These are phyloP conservation scores for Drosophila mojavensis DNA, from an alignment of 1,140 invertebrate genomes.

Conservation along the genomic window DNA sequence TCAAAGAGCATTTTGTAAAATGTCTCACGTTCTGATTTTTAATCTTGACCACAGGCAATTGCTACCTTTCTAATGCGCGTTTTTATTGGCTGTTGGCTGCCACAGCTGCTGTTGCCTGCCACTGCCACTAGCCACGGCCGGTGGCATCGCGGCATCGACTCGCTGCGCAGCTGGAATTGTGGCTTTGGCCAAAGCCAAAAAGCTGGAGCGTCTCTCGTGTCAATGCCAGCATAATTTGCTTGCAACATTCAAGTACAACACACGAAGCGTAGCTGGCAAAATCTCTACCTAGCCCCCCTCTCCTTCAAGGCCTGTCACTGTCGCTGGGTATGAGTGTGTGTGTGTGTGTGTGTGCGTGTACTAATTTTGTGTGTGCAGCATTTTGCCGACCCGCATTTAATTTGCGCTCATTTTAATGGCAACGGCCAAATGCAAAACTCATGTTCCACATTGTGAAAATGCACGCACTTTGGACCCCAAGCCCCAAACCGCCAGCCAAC, in stretches of 20 bases:
- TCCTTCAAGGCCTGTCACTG: background rate
- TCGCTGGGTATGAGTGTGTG: slow-evolving; percentile 13
- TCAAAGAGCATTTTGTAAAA: slow-evolving; percentile 60
- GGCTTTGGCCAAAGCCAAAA: slow-evolving; percentile 15
- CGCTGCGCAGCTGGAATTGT: slow-evolving; percentile 35
- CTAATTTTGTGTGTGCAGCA: slow-evolving; percentile 69
- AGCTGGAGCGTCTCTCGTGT: slow-evolving; percentile 54
- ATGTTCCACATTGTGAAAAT: slow-evolving; percentile 65
- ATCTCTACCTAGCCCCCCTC: slow-evolving; percentile 1
- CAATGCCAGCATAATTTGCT: slow-evolving; percentile 79
- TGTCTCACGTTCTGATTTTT: slow-evolving; percentile 79
- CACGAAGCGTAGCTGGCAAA: slow-evolving; percentile 47
- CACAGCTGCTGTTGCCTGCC: slow-evolving; percentile 6
- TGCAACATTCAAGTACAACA: slow-evolving; percentile 64
- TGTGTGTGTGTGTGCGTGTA: slow-evolving; percentile 52
- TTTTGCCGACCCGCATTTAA: slow-evolving; percentile 75
- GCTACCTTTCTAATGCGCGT: slow-evolving; percentile 78
- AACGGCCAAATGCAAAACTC: slow-evolving; percentile 71
- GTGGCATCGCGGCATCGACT: slow-evolving; percentile 38
- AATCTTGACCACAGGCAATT: slow-evolving; percentile 75
- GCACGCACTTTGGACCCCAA: slow-evolving; percentile 66
- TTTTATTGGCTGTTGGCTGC: slow-evolving; percentile 66
- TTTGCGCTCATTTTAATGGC: slow-evolving; percentile 75
- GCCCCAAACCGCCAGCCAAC: background rate
- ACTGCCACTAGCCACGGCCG: slow-evolving; percentile 13